A percentile compares a stretch with the other conserved stretches of the same genome.
Evolutionary conservation across 2,797 vertebrate species (phyloP).

Genomic region (Masticophis lateralis): DNA sequence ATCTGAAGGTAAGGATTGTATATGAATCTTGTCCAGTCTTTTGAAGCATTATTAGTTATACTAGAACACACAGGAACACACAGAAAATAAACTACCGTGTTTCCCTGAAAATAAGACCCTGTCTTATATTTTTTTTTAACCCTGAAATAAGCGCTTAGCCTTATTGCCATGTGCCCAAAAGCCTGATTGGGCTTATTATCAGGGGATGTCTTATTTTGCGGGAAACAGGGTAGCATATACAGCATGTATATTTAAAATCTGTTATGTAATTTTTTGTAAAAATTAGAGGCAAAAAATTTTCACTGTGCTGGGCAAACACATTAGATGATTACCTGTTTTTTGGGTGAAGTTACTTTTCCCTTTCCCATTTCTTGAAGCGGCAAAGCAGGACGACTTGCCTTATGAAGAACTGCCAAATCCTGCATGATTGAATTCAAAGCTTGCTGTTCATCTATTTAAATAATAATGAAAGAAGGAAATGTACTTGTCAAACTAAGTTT

Average conservation of each 20-base stretch:
- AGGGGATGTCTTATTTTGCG: too few relatives aligned
- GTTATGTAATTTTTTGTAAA: constrained; percentile 2
- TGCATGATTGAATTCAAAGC: constrained; percentile 99
- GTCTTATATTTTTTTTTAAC: too few relatives aligned
- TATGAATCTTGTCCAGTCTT: neutral
- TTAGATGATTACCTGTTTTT: constrained; percentile 85
- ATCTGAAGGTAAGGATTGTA: constrained; percentile 19
- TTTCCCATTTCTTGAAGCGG: constrained; percentile 85
- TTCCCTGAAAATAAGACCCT: too few relatives aligned
- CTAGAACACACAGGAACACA: neutral
- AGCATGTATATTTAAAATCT: constrained; percentile 8
- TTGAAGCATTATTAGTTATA: constrained; percentile 4
- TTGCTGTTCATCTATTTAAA: constrained; percentile 89
- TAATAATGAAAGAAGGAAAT: neutral
- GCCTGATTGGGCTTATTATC: too few relatives aligned
- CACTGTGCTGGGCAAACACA: constrained; percentile 7
- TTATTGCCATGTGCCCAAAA: too few relatives aligned
- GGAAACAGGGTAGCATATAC: neutral
- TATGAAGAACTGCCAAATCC: constrained; percentile 96
- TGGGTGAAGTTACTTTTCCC: constrained; percentile 89
- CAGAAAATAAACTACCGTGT: neutral
- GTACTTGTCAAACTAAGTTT: neutral
- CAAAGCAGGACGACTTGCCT: constrained; percentile 88
- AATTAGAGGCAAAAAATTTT: neutral
- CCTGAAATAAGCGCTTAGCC: too few relatives aligned